Percentiles rank a stretch among this genome's conserved stretches.
phyloP scores from a whole-genome alignment of 2,888 invertebrate species.

The Drosophila putrida region DNA sequence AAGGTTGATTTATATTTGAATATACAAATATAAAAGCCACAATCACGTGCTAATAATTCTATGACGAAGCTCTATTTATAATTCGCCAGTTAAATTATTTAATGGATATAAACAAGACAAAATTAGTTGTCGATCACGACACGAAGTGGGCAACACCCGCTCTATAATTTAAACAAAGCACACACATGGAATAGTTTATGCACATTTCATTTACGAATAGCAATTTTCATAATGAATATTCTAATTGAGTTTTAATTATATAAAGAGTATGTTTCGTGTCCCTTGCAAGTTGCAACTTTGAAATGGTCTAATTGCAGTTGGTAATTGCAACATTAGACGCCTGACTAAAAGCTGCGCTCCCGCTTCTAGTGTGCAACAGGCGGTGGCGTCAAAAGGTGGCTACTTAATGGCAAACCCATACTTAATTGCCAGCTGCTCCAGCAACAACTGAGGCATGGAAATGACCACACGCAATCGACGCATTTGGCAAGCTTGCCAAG shows the following conservation, averaged over 20 bases:
- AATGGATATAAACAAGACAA: slow-evolving; percentile 30
- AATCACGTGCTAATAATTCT: slow-evolving; percentile 43
- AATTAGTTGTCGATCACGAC: slow-evolving; percentile 18
- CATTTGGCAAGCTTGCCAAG: slow-evolving; percentile 47
- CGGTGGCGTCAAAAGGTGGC: slow-evolving; percentile 48
- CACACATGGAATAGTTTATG: slow-evolving; percentile 55
- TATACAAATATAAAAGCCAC: neutral
- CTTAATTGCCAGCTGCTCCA: slow-evolving; percentile 49
- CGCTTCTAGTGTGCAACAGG: slow-evolving; percentile 18
- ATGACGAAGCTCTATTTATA: slow-evolving; percentile 44
- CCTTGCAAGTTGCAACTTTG: slow-evolving; percentile 36
- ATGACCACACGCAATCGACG: slow-evolving; percentile 63
- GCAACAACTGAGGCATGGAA: slow-evolving; percentile 24
- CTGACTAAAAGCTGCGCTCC: slow-evolving; percentile 38
- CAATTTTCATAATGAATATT: slow-evolving; percentile 79
- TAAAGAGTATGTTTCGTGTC: slow-evolving; percentile 54
- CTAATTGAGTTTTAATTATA: slow-evolving; percentile 78
- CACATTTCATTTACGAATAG: slow-evolving; percentile 58
- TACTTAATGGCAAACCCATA: slow-evolving; percentile 57
- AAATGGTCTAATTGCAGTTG: slow-evolving; percentile 74
- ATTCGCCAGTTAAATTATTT: slow-evolving; percentile 37
- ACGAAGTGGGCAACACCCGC: slow-evolving; percentile 37
- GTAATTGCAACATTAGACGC: slow-evolving; percentile 79
- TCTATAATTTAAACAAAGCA: slow-evolving; percentile 58
- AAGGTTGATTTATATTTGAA: slow-evolving; percentile 8